Percentiles rank a stretch among this genome's conserved stretches.
phyloP scores from a whole-genome alignment of 1,140 invertebrate species.

The Yoshiicerus persimilis region DNA sequence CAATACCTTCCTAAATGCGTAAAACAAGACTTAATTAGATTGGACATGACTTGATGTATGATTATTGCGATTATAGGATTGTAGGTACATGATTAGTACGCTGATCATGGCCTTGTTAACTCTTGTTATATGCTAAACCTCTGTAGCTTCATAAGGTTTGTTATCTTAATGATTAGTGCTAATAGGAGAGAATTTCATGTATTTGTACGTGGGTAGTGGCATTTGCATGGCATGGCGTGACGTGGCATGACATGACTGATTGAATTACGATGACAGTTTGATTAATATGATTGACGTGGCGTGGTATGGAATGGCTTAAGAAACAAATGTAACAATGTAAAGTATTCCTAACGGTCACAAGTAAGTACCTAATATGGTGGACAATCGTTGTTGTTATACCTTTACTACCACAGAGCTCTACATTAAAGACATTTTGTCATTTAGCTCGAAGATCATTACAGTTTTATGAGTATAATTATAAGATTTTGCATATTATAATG shows the following conservation, averaged over 20 bases:
- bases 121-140: not conserved
- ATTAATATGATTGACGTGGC: not conserved
- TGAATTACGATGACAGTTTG: not conserved
- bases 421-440: no score
- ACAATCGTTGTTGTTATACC: not conserved
- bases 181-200: not conserved
- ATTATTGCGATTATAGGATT: not conserved
- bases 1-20: not conserved
- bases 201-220: not conserved
- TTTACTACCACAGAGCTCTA: not conserved
- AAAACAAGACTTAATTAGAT: not conserved
- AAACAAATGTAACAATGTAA: not conserved
- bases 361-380: not conserved
- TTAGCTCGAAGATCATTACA: no score
- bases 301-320: not conserved
- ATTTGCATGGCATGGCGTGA: not conserved
- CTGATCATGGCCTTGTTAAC: not conserved
- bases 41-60: not conserved
- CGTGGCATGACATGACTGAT: slow-evolving; percentile 7
- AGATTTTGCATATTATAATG: not conserved
- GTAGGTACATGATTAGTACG: not conserved
- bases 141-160: not conserved
- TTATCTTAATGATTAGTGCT: not conserved
- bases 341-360: not conserved
- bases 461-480: no score